Base-by-base conservation (phyloP, 2,113 vertebrate genomes). In the Climacteris rufus region DNA sequence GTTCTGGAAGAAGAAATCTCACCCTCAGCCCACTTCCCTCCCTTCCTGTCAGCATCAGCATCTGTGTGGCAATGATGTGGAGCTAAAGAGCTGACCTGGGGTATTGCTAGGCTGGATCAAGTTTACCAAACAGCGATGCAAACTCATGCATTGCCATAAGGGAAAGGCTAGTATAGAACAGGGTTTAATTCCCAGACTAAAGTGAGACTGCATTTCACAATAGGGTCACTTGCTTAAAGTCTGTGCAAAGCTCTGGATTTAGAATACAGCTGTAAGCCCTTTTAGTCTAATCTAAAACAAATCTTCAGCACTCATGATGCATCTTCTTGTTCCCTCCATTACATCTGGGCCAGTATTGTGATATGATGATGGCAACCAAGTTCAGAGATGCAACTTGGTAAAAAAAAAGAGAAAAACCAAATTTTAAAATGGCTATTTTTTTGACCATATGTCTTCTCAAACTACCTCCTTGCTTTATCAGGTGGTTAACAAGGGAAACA, bases 21-120 rank as follows among this genome's bases (percentile, higher is more conserved):
- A 37, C n/a, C 28, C 70, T 93, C 85, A 88, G 45, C 57, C 70
- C 63, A 61, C 75, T 93, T 88, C 40, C 83, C n/a, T 70, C 44
- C 22, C 42, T 21, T 93, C 44, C 40, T 76, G 85, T 90, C 53
- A 56, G 20, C 35, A 33, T 30, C 13, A 95, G 15, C 49, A 68
- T 90, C 88, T 83, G 53, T 66, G 49, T 52, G 12, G 40, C 1
- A 5, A 13, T 23, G 56, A 74, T 2, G 7, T 11, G 44, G 60
- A 84, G 52, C 54, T 74, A 9, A 79, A 77, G 75, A 83, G 31
- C 42, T 76, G 85, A 72, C 59, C 79, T 53, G 15, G 53, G 40
- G 5, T 56, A 6, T 68, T 82, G 42, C 17, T 31, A 52, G 11
- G 5, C 53, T 3, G 5, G 37, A 49, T 49, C 20, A 72, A 88